phyloP scores from a whole-genome alignment of 2,113 vertebrate genomes.

The Origma solitaria region DNA sequence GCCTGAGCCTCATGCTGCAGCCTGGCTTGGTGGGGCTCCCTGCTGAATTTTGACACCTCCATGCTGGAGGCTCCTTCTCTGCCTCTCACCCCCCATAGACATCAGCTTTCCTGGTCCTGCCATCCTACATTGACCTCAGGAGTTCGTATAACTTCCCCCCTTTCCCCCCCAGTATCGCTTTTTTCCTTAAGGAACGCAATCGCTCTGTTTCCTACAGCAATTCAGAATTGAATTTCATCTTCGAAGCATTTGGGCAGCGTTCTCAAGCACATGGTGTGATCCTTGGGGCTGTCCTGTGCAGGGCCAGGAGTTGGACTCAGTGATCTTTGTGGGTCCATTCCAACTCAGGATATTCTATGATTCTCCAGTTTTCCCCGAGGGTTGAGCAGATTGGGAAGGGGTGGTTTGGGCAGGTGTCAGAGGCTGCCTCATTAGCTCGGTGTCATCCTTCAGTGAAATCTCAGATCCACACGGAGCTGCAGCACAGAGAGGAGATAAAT shows the following conservation, averaged over 20 bases:
- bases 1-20: neutral
- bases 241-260: neutral
- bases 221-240: neutral
- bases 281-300: neutral
- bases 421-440: neutral
- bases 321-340: neutral
- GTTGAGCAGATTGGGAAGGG: neutral
- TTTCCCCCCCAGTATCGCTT: neutral
- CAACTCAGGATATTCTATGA: neutral
- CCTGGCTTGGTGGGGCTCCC: neutral
- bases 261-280: neutral
- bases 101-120: neutral
- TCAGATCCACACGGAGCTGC: neutral
- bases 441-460: neutral
- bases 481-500: neutral
- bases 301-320: neutral
- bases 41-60: neutral
- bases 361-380: neutral
- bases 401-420: neutral
- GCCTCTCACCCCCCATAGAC: fast-evolving
- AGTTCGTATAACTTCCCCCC: neutral
- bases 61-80: neutral
- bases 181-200: neutral
- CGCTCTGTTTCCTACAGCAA: neutral
- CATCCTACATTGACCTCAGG: neutral